Evolutionary conservation across 1,140 invertebrate genomes (phyloP), one percentile per base, ranked within the genome.

Genomic region (Drosophila insularis): DNA sequence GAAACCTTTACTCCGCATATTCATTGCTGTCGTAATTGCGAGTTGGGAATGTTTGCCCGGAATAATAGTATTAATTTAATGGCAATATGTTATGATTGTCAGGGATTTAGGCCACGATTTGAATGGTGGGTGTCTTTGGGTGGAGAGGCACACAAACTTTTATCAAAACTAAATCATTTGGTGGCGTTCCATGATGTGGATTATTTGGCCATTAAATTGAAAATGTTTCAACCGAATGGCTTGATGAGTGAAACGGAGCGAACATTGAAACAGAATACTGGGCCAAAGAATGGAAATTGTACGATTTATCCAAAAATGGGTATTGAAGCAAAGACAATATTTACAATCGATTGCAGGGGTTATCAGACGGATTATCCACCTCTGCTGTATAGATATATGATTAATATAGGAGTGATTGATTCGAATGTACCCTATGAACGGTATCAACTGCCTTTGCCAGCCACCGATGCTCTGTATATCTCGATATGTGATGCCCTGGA

Each of bases 401-500:
- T 23, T 1, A 0, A 2, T 0, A 0, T 7, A n/a, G 32, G 4
- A 0, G 74, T 56, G 0, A 11, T 77, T 10, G 59, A 55, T 4
- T 13, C 58, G 0, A 40, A 71, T 35, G 14, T 50, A 2, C 62
- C 32, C 0, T 66, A 14, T 8, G 7, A 6, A 0, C 23, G 35
- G 1, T 53, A 40, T n/a, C 5, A 5, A 27, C 3, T 31, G 8
- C 6, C 3, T 10, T 21, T 77, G 10, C 53, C 40, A 2, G 13
- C 35, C 2, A 53, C 68, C 19, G 2, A 56, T 0, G 5, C 2
- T 2, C 0, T 77, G 1, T 1, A 0, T 2, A 13, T 77, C 2
- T 50, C 17, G 0, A 50, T 77, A 5, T 77, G 74, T 39, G 74
- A 77, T 6, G 6, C 14, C 14, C 6, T 58, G 2, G 74, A 77